Percentiles rank a stretch among this genome's conserved stretches.
Evolutionary conservation across 2,888 invertebrate species (phyloP).

Genomic region (Chesias legatella): DNA sequence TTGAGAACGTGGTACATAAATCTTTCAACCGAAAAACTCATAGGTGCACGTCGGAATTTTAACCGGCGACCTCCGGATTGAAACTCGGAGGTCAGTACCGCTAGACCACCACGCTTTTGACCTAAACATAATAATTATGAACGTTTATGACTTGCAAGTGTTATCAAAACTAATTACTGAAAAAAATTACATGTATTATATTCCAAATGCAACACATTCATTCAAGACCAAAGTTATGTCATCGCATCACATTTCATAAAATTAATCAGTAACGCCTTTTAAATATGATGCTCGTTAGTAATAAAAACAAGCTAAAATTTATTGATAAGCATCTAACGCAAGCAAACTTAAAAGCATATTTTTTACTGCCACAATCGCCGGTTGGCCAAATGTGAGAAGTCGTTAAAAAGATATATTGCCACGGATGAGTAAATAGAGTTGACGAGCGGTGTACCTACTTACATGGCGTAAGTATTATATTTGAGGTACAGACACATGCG

Average conservation of each 20-base stretch:
- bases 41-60: no score
- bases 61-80: no score
- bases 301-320: conserved; percentile 7
- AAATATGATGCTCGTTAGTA: not conserved
- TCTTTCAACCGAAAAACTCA: no score
- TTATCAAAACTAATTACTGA: no score
- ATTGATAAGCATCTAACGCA: conserved; percentile 12
- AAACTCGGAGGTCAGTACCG: no score
- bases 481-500: conserved; percentile 23
- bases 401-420: conserved; percentile 44
- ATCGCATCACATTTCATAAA: no score
- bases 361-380: conserved; percentile 13
- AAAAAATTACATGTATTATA: no score
- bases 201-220: no score
- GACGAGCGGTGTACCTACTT: conserved; percentile 13
- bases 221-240: no score
- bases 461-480: conserved; percentile 16
- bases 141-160: not conserved
- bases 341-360: conserved; percentile 14
- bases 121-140: not conserved
- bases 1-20: no score
- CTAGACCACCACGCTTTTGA: no score
- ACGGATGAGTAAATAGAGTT: conserved; percentile 33
- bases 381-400: conserved; percentile 48
- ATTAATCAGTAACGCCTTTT: conserved; percentile 4